Evolutionary conservation across 1,140 invertebrate genomes (phyloP), one percentile per base, ranked within the genome.

Genomic region (Leptinotarsa defecta): DNA sequence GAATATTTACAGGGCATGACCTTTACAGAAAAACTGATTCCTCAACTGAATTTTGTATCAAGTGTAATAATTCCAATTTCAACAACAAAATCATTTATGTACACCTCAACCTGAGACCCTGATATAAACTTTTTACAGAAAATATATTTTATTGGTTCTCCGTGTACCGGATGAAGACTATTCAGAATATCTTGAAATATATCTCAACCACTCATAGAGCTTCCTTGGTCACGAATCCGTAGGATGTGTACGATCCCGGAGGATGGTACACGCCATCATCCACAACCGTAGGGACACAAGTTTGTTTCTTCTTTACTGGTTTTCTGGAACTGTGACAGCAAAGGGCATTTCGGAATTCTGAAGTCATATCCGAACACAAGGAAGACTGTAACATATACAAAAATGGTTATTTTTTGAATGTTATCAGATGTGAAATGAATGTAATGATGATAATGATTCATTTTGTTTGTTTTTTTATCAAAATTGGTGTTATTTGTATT

Each of bases 261-360:
- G 86, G 86, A 78, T 87, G 83, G 74, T 86, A 86, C 27, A 82
- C 74, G 5, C 82, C 81, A 57, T 85, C 82, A 72, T 85, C 84
- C n/a, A 78, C 76, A 65, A 81, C 79, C 63, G 79, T 69, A 19
- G 4, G 4, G 15, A 57, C n/a, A n/a, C 72, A 71, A 57, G 74
- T 73, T 20, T 63, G 76, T 48, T 68, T 85, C 84, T 82, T 89
- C 84, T 78, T 86, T 48, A 85, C 77, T 48, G 85, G 87, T 74
- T 88, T 89, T 3, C 86, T 87, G 27, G 89, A 87, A 52, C 88
- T 89, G 34, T 88, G 88, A 81, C 91, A 92, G 81, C 90, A 89
- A 74, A 93, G 84, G 62, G 91, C 91, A 77, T 91, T 91, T 77
- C 91, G 89, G 77, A 93, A 86, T 84, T 93, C 92, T 61, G 88